Evolutionary conservation across 2,113 vertebrate genomes (phyloP), one percentile per base, ranked within the genome.

Genomic region (Amazona vittata): DNA sequence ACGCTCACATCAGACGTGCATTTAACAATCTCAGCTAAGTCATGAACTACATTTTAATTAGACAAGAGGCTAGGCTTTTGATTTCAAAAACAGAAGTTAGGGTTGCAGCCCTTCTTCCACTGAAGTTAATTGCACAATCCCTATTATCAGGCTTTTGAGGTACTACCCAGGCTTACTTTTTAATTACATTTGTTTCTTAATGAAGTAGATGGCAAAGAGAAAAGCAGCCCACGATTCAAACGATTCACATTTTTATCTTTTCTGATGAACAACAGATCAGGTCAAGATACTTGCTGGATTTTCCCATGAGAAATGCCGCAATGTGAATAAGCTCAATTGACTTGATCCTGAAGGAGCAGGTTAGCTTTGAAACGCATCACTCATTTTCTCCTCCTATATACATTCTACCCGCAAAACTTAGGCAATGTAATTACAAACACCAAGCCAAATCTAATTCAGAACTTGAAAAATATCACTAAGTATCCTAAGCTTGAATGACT

Each of bases 151-250:
- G 81, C 91, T 92, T 91, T 94, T 89, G 93, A 96, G 89, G 95
- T 96, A 95, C 93, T 96, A 96, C 77, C 77, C 77, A 71, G 77
- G 65, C 74, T 50, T 93, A 96, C 67, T 96, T 93, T 96, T 95
- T 96, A 97, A 97, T 97, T 96, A 96, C 95, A 94, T 92, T 85
- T 95, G 77, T 76, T 89, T 96, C 93, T 93, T 96, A 96, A 96
- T 95, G 95, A 96, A 96, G 89, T 96, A 82, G 77, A 91, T 87
- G 74, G 50, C 65, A 93, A 94, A 95, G 14, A 95, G 78, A 94
- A 96, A 96, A 93, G 94, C 89, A 92, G 83, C 74, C 67, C 59
- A 57, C 47, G 89, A 91, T 92, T 96, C 74, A 97, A 95, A 68
- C 2, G 13, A 93, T 95, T 95, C 77, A 0, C 89, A 95, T 96